A percentile compares a stretch with the other conserved stretches of the same genome.
These are phyloP conservation scores for Drymonia ruficornis DNA, from an alignment of 2,888 invertebrate species.

Conservation along the genomic window DNA sequence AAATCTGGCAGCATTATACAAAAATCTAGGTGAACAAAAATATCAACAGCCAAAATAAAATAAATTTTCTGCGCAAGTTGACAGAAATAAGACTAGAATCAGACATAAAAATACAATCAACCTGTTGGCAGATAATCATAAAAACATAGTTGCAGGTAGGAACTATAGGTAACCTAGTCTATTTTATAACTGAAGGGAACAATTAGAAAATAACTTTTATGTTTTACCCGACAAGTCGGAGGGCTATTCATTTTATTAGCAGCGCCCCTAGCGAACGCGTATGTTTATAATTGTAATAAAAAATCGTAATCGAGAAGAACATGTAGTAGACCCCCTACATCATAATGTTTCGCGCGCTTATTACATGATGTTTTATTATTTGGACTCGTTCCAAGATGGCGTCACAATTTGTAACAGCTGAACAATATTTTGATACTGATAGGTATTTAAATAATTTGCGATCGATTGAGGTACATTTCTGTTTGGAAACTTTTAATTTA, in stretches of 20 bases:
- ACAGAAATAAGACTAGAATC: constrained; percentile 40
- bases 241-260: too few species aligned
- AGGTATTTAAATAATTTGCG: constrained; percentile 29
- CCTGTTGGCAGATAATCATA: constrained; percentile 56
- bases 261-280: too few species aligned
- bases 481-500: too few species aligned
- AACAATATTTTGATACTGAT: constrained; percentile 37
- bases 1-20: constrained; percentile 6
- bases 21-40: constrained; percentile 9
- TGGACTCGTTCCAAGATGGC: constrained; percentile 66
- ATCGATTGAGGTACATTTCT: constrained; percentile 1
- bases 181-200: too few species aligned
- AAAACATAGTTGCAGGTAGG: too few species aligned
- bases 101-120: constrained; percentile 23
- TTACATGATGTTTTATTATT: constrained; percentile 74
- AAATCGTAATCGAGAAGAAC: neutral
- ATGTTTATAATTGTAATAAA: too few species aligned
- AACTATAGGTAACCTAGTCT: too few species aligned
- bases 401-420: constrained; percentile 28
- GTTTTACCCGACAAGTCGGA: too few species aligned
- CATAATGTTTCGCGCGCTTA: constrained; percentile 49
- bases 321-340: neutral
- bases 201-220: too few species aligned
- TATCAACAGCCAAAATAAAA: constrained; percentile 13
- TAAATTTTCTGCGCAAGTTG: constrained; percentile 23